Percentiles rank a stretch among this genome's conserved stretches.
phyloP scores from a whole-genome alignment of 2,888 invertebrate species.

The Apamea anceps region DNA sequence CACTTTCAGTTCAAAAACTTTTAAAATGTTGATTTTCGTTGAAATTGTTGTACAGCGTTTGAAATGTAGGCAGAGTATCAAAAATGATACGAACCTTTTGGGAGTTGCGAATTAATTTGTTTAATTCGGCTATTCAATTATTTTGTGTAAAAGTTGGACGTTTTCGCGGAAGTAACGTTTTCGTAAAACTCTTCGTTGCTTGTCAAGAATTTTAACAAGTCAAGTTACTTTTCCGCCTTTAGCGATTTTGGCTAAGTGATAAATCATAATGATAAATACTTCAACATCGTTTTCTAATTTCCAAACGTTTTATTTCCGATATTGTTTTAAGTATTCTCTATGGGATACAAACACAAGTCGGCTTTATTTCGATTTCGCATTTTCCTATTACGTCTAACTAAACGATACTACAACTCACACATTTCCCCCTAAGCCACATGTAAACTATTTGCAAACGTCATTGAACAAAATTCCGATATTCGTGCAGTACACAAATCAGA shows the following conservation, averaged over 20 bases:
- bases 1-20: slow-evolving; percentile 70
- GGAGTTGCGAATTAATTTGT: slow-evolving; percentile 61
- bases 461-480: slow-evolving; percentile 66
- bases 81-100: slow-evolving; percentile 59
- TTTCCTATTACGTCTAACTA: not conserved
- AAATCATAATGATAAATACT: not conserved
- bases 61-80: slow-evolving; percentile 61
- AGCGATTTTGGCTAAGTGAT: slow-evolving; percentile 3
- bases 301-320: not conserved
- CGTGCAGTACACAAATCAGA: slow-evolving; percentile 67
- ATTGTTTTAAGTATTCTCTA: not conserved
- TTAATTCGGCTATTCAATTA: slow-evolving; percentile 59
- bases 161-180: slow-evolving; percentile 27
- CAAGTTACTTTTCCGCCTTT: slow-evolving; percentile 19
- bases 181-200: slow-evolving; percentile 25
- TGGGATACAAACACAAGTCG: not conserved
- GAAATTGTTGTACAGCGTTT: slow-evolving; percentile 60
- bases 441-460: slow-evolving; percentile 58
- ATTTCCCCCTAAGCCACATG: slow-evolving; percentile 41
- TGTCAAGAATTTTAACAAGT: slow-evolving; percentile 8
- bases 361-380: not conserved
- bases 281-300: not conserved
- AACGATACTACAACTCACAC: not conserved
- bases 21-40: slow-evolving; percentile 71
- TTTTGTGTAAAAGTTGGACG: slow-evolving; percentile 44